phyloP scores from a whole-genome alignment of 2,888 invertebrate genomes.

The Ennomos fuscantarius region DNA sequence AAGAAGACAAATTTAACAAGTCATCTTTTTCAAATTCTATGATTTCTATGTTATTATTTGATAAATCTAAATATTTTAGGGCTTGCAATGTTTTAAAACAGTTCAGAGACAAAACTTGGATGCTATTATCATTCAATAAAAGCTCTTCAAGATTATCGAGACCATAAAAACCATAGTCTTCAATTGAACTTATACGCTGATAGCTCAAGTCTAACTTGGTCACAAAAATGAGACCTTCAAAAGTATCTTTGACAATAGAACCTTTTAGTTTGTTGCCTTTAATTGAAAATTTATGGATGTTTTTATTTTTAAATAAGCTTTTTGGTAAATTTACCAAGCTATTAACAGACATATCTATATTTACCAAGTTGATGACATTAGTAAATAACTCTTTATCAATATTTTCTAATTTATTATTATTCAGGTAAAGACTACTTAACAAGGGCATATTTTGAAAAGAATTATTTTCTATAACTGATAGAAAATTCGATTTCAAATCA shows the following conservation, averaged over 20 bases:
- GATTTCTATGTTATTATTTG: conserved; percentile 57
- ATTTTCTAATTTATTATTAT: conserved; percentile 50
- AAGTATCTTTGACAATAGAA: conserved; percentile 54
- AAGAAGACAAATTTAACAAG: conserved; percentile 50
- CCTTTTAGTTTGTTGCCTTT: conserved; percentile 57
- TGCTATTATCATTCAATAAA: conserved; percentile 58
- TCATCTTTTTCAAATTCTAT: conserved; percentile 59
- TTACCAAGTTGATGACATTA: conserved; percentile 40
- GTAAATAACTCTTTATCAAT: conserved; percentile 50
- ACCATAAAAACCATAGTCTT: conserved; percentile 62
- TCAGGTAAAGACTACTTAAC: conserved; percentile 51
- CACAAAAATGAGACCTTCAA: conserved; percentile 58
- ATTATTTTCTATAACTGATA: conserved; percentile 48
- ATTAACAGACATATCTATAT: conserved; percentile 59
- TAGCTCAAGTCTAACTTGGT: conserved; percentile 54
- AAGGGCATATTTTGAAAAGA: conserved; percentile 46
- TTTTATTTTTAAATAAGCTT: conserved; percentile 56
- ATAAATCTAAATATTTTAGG: conserved; percentile 58
- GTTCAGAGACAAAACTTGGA: conserved; percentile 48
- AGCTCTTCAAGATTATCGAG: conserved; percentile 49
- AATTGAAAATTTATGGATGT: conserved; percentile 53
- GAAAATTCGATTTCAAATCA: conserved; percentile 55
- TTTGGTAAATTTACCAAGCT: conserved; percentile 55
- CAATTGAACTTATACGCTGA: conserved; percentile 56
- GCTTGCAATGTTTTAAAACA: conserved; percentile 53